Base-by-base conservation (phyloP, 2,888 invertebrate genomes). In the Panopea generosa region DNA sequence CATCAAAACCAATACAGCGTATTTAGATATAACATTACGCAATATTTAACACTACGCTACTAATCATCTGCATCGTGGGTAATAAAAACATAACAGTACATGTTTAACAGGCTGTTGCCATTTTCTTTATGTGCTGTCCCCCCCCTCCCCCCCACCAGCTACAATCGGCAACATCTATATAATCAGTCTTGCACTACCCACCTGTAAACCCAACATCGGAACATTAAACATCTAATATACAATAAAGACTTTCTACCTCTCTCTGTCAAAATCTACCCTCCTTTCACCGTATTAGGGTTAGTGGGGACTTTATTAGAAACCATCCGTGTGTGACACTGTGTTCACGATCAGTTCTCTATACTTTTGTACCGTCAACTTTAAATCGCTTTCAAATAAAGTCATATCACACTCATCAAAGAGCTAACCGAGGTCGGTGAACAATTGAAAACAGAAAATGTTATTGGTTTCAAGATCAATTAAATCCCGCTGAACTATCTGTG, bases 261-360 rank as follows among this genome's bases (percentile, higher is more conserved):
- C 4, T 33, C 6, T 33, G 33, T 11, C 33, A 33, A 33, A 33
- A 33, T 33, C 33, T 33, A 33, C 33, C 6, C 33, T 33, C 11
- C 33, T 33, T 33, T 33, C 33, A 33, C 33, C 33, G 33, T 33
- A 33, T 33, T 33, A 45, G 16, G 45, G 45, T 45, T 45, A 67
- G 63, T 52, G 47, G 16, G 38, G 29, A 45, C 69, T 71, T 77
- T 72, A 71, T 77, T 53, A 43, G 40, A 47, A 63, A 38, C 52
- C 71, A 77, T n/a, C 68, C 52, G 59, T 20, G 47, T 67, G 67
- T 71, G 60, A 77, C 71, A 63, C 71, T 68, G 68, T 59, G 50
- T 67, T 76, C 67, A 38, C 60, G 53, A 73, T 67, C 55, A 61
- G 20, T 67, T 77, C 76, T 60, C 56, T 27, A 26, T 38, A 38